These are phyloP conservation scores for Elgaria multicarinata DNA, from an alignment of 2,113 vertebrate genomes.

Conservation along the genomic window DNA sequence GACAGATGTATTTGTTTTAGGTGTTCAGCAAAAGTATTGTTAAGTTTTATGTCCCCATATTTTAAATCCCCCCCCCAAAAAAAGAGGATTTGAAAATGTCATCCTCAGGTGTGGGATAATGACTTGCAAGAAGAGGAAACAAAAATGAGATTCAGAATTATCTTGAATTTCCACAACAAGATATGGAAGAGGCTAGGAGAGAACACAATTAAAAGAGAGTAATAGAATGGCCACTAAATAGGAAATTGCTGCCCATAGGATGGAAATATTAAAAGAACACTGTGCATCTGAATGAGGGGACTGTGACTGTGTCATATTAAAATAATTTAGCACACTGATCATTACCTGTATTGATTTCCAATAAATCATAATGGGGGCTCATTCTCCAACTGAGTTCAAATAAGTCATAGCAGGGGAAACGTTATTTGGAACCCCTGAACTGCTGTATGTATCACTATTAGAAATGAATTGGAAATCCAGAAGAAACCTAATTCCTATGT, in stretches of 20 bases:
- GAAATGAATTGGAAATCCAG: not conserved
- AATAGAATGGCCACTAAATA: not conserved
- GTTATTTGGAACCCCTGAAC: not conserved
- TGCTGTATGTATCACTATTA: fast-evolving
- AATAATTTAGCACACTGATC: not conserved
- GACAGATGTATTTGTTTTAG: not conserved
- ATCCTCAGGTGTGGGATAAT: not conserved
- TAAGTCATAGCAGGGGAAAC: not conserved
- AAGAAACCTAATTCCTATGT: not conserved
- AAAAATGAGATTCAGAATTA: not conserved
- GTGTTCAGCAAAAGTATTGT: fast-evolving
- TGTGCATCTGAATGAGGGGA: not conserved
- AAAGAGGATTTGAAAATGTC: not conserved
- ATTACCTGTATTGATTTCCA: not conserved
- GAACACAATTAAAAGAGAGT: not conserved
- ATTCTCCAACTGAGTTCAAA: not conserved
- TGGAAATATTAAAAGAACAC: not conserved
- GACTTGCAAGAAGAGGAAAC: not conserved
- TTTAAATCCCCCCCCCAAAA: no score
- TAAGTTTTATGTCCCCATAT: not conserved
- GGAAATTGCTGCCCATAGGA: not conserved
- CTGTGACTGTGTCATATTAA: not conserved
- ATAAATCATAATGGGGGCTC: not conserved
- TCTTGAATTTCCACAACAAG: conserved; percentile 9
- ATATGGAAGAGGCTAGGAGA: not conserved